phyloP scores from a whole-genome alignment of 1,140 invertebrate species.

The Lysiphlebus fabarum region DNA sequence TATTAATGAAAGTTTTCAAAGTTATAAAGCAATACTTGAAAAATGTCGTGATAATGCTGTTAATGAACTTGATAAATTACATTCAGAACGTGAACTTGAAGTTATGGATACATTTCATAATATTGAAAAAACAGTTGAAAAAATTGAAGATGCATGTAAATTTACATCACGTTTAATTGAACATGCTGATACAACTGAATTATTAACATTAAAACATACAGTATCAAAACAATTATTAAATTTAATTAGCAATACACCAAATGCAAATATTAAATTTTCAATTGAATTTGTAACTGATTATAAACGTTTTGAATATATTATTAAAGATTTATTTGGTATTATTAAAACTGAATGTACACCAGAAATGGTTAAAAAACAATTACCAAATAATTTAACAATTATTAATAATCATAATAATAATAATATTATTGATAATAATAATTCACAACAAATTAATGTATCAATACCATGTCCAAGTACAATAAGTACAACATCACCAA shows the following conservation, averaged over 20 bases:
- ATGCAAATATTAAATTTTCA: slow-evolving; percentile 71
- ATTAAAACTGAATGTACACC: slow-evolving; percentile 63
- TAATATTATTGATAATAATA: slow-evolving; percentile 8
- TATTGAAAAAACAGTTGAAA: slow-evolving; percentile 75
- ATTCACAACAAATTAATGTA: slow-evolving; percentile 37
- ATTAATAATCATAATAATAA: slow-evolving; percentile 6
- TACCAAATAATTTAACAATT: slow-evolving; percentile 27
- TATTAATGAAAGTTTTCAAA: slow-evolving; percentile 81
- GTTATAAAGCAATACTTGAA: slow-evolving; percentile 79
- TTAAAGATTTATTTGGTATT: slow-evolving; percentile 68
- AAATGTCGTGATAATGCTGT: slow-evolving; percentile 72
- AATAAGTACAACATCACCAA: slow-evolving; percentile 62
- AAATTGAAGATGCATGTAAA: slow-evolving; percentile 79
- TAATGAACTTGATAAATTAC: slow-evolving; percentile 73
- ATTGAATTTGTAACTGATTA: slow-evolving; percentile 81
- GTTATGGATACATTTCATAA: slow-evolving; percentile 83
- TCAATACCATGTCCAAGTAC: slow-evolving; percentile 55
- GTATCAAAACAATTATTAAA: slow-evolving; percentile 72
- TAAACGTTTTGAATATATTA: slow-evolving; percentile 68
- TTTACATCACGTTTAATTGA: slow-evolving; percentile 77
- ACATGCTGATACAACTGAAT: slow-evolving; percentile 78
- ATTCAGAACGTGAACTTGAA: slow-evolving; percentile 79
- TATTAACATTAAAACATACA: slow-evolving; percentile 74
- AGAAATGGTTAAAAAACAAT: slow-evolving; percentile 32
- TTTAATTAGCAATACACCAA: slow-evolving; percentile 75